These are phyloP conservation scores for Pantelozetes paolii DNA, from an alignment of 2,888 invertebrate genomes.

Conservation along the genomic window DNA sequence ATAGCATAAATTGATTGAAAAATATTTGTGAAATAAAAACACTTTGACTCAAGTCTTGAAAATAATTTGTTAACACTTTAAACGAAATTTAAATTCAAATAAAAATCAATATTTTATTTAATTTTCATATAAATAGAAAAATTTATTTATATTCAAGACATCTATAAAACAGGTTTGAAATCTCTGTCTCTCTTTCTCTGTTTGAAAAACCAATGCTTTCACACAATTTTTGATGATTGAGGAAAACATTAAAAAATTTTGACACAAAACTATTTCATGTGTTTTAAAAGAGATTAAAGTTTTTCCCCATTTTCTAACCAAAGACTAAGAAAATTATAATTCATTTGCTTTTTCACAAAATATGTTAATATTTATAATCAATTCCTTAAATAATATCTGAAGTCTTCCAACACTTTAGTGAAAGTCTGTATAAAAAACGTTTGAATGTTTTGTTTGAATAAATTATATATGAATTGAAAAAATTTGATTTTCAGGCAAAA, in stretches of 20 bases:
- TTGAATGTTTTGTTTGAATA: no score
- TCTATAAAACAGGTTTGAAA: neutral
- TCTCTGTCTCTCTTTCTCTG: constrained; percentile 8
- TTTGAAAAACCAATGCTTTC: neutral
- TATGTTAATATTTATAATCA: no score
- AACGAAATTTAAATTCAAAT: neutral
- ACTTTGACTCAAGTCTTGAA: neutral
- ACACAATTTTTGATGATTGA: neutral
- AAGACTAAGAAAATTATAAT: no score
- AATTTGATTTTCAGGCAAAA: no score
- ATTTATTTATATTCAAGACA: neutral
- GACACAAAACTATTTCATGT: neutral
- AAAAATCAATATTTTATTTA: constrained; percentile 10
- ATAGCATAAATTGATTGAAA: neutral
- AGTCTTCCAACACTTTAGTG: no score
- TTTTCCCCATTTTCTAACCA: no score
- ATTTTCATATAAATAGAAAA: constrained; percentile 19
- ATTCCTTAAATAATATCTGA: no score
- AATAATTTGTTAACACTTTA: neutral
- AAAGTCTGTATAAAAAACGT: no score
- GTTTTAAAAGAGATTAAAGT: neutral
- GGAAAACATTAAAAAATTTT: neutral
- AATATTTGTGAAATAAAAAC: neutral
- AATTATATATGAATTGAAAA: no score
- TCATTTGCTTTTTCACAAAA: no score